phyloP scores from a whole-genome alignment of 2,113 vertebrate species.

The Mixornis gularis region DNA sequence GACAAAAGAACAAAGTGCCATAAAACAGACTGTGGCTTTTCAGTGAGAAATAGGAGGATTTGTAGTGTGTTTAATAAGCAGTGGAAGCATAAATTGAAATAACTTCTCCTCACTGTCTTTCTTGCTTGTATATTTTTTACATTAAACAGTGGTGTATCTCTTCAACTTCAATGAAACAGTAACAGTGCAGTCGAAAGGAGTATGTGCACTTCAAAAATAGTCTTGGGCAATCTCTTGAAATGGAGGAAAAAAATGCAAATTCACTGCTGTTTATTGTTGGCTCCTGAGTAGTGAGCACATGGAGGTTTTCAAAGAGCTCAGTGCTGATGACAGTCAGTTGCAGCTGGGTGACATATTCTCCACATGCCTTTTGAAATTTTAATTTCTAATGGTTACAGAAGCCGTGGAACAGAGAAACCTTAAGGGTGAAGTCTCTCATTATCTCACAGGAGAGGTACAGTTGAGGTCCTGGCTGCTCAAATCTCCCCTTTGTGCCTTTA shows the following conservation, averaged over 20 bases:
- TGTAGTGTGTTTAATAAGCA: neutral
- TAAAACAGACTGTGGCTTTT: neutral
- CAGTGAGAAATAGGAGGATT: neutral
- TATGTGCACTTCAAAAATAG: neutral
- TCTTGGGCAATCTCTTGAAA: neutral
- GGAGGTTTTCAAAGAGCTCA: neutral
- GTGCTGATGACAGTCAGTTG: neutral
- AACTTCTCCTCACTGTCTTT: neutral
- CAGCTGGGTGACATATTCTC: neutral
- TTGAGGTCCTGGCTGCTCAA: neutral
- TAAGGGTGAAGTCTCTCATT: neutral
- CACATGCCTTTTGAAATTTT: neutral
- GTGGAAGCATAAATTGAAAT: neutral
- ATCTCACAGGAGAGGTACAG: neutral
- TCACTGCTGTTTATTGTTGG: neutral
- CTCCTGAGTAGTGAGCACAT: accelerated
- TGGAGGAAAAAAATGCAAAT: neutral
- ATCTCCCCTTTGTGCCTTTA: neutral
- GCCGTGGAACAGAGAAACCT: neutral
- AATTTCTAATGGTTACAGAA: neutral
- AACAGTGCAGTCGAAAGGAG: neutral
- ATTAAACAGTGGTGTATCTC: neutral
- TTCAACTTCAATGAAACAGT: neutral
- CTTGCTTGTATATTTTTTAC: neutral
- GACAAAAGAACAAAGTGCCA: neutral